These are phyloP conservation scores for Lepidochrysops patricia DNA, from an alignment of 2,888 invertebrate genomes.

Conservation along the genomic window DNA sequence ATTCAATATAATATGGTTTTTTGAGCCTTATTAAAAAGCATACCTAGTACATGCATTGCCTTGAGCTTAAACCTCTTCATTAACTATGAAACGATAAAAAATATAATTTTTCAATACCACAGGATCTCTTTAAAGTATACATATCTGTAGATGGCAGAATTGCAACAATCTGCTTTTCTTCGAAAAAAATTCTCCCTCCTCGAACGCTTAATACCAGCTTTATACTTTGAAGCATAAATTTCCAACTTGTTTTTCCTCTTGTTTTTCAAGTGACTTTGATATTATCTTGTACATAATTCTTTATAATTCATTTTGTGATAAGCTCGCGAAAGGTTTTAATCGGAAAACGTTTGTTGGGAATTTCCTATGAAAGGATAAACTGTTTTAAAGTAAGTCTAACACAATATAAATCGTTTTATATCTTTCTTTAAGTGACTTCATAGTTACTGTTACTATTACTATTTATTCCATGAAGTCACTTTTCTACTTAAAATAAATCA, in stretches of 20 bases:
- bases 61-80: too few relatives aligned
- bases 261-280: background rate
- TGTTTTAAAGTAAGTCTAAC: too few relatives aligned
- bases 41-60: too few relatives aligned
- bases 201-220: background rate
- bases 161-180: constrained; percentile 1
- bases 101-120: background rate
- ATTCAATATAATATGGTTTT: too few relatives aligned
- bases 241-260: background rate
- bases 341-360: background rate
- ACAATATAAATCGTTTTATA: too few relatives aligned
- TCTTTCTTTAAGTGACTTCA: too few relatives aligned
- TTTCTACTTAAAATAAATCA: too few relatives aligned
- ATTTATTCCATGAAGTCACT: too few relatives aligned
- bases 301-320: background rate
- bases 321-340: background rate
- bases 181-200: background rate
- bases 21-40: too few relatives aligned
- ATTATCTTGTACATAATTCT: background rate
- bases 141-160: background rate
- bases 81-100: too few relatives aligned
- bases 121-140: background rate
- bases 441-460: too few relatives aligned
- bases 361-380: background rate
- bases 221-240: constrained; percentile 4